Evolutionary conservation across 2,797 vertebrate species (phyloP), one percentile per base, ranked within the genome.

Genomic region (Microctenopoma lineatum): DNA sequence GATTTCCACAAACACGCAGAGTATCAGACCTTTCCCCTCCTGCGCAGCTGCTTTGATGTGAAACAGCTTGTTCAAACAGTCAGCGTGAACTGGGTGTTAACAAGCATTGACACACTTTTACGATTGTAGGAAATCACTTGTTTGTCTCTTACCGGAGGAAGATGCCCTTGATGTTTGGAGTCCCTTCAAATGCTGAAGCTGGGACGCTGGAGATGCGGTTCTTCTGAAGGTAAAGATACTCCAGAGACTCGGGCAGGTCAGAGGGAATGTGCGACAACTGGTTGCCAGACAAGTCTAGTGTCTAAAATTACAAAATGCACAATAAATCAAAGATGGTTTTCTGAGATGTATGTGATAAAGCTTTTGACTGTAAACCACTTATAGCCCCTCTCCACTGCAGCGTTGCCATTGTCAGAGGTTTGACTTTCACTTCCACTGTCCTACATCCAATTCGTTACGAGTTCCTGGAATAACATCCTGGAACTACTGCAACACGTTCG

Each of bases 121-220:
- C 15, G 16, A 27, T 41, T 34, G 34, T 29, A 6, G 13, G 4
- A 42, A 29, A 16, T 16, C 12, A 18, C 36, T 6, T 55, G 10
- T 27, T 10, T 4, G 2, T 48, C 9, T 0, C 87, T 84, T 82
- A 99, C 98, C 96, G 95, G 79, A 99, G 95, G 80, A 95, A 98
- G 92, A 99, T 95, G 58, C 96, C 96, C 85, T 96, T 98, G 87
- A 99, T 96, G 68, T 97, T 97, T 39, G 97, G 97, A 0, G 96
- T 98, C 62, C 94, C 93, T 81, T 97, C 94, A 57, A 99, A 99
- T 25, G 95, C 95, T 3, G 92, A 91, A 42, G 94, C 94, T 0
- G 95, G 89, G 70, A 99, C 75, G 0, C 72, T 85, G 62, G 94
- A 95, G 73, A 99, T 99, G 82, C 93, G 95, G 85, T 99, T 99